phyloP scores from a whole-genome alignment of 2,797 vertebrate genomes.

The Pipistrellus kuhlii region DNA sequence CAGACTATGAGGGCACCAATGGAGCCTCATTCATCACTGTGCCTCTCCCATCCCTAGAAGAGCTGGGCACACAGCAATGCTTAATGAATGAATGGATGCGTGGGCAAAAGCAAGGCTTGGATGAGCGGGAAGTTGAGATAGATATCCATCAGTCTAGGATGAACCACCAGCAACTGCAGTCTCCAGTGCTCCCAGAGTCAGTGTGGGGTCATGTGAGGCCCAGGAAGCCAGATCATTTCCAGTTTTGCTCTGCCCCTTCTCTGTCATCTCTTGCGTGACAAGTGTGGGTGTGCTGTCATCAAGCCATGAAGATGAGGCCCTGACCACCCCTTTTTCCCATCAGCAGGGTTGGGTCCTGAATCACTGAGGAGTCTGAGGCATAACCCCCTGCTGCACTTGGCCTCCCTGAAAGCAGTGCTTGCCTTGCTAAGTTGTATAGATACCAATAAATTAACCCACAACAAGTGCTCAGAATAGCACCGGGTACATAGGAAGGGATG shows the following conservation, averaged over 20 bases:
- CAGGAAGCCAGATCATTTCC: not conserved
- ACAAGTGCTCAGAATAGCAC: not conserved
- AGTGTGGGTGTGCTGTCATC: not conserved
- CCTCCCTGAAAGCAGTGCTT: not conserved
- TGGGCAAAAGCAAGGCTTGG: not conserved
- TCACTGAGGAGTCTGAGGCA: not conserved
- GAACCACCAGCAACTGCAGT: not conserved
- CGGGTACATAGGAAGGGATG: not conserved
- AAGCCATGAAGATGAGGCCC: not conserved
- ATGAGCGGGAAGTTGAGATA: not conserved
- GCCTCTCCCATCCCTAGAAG: not conserved
- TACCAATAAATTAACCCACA: not conserved
- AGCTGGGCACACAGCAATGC: not conserved
- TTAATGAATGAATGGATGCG: not conserved
- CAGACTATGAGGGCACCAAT: not conserved
- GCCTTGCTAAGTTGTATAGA: not conserved
- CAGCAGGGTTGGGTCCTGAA: not conserved
- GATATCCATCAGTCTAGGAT: not conserved
- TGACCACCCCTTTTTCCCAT: not conserved
- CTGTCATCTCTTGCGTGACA: not conserved
- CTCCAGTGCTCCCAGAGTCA: not conserved
- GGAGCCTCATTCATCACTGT: not conserved
- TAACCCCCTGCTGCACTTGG: fast-evolving
- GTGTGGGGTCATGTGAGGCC: fast-evolving
- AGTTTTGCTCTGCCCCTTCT: not conserved